Evolutionary conservation across 2,888 invertebrate genomes (phyloP).

Genomic region (Baccha elongata): DNA sequence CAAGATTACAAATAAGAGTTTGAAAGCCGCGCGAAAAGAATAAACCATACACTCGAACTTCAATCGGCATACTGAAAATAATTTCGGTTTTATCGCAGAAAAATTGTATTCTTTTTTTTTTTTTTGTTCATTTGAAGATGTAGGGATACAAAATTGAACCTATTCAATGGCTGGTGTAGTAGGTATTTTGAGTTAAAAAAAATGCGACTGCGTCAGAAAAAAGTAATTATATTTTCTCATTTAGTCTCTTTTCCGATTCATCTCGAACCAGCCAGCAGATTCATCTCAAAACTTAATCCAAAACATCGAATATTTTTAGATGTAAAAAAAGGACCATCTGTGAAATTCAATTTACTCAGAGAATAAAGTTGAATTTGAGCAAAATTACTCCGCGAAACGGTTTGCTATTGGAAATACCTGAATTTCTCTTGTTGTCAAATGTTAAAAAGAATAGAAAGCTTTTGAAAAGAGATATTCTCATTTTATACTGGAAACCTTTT

Average conservation of each 20-base stretch:
- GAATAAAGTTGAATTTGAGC: no score
- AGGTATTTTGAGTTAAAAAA: not conserved
- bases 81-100: constrained; percentile 63
- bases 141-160: constrained; percentile 28
- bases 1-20: not conserved
- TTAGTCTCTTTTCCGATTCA: constrained; percentile 9
- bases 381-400: no score
- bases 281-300: not conserved
- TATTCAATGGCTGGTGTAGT: not conserved
- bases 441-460: no score
- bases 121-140: not conserved
- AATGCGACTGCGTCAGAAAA: constrained; percentile 6
- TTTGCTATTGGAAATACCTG: no score
- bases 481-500: not conserved
- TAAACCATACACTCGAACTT: constrained; percentile 68
- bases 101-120: constrained; percentile 24
- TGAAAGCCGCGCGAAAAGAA: constrained; percentile 46
- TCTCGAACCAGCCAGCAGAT: not conserved
- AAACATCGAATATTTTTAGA: no score
- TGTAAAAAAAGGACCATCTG: no score
- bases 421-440: no score
- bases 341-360: no score
- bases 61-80: constrained; percentile 70
- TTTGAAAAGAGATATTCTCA: not conserved
- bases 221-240: not conserved